phyloP scores from a whole-genome alignment of 2,113 vertebrate genomes.

The Toxotes chatareus region DNA sequence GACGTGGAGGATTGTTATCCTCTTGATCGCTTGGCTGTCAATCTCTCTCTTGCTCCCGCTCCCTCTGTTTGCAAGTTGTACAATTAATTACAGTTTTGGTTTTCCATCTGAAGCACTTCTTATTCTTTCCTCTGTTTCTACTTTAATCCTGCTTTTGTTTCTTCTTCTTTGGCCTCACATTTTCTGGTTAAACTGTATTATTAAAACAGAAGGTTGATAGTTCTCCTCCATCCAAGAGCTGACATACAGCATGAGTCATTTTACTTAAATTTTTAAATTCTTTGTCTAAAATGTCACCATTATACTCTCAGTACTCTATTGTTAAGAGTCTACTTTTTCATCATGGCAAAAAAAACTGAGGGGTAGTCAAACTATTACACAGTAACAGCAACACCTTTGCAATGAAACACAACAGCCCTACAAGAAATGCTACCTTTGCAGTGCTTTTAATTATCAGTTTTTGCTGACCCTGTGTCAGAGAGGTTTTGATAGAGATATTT shows the following conservation, averaged over 20 bases:
- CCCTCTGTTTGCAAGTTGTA: constrained; percentile 38
- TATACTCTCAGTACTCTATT: not conserved
- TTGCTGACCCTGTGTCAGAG: not conserved
- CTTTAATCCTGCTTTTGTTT: not conserved
- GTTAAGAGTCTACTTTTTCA: not conserved
- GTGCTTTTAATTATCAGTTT: not conserved
- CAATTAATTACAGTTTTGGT: constrained; percentile 36
- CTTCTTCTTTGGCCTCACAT: constrained; percentile 5
- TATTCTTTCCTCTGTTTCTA: constrained; percentile 1
- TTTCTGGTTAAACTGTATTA: not conserved
- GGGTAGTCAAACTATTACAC: not conserved
- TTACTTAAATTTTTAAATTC: constrained; percentile 71
- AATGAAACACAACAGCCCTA: not conserved
- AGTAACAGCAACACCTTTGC: not conserved
- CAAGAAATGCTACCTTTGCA: not conserved
- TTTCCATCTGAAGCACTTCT: constrained; percentile 3
- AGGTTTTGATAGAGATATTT: not conserved
- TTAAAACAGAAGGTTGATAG: too few species aligned
- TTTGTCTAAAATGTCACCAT: constrained; percentile 4
- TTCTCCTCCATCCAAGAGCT: too few species aligned
- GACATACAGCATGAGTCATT: not conserved
- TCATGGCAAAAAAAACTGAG: not conserved
- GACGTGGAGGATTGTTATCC: constrained; percentile 75
- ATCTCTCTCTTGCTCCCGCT: constrained; percentile 46
- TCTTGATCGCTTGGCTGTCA: constrained; percentile 70